phyloP scores from a whole-genome alignment of 2,113 vertebrate species.

The Etheostoma cragini region DNA sequence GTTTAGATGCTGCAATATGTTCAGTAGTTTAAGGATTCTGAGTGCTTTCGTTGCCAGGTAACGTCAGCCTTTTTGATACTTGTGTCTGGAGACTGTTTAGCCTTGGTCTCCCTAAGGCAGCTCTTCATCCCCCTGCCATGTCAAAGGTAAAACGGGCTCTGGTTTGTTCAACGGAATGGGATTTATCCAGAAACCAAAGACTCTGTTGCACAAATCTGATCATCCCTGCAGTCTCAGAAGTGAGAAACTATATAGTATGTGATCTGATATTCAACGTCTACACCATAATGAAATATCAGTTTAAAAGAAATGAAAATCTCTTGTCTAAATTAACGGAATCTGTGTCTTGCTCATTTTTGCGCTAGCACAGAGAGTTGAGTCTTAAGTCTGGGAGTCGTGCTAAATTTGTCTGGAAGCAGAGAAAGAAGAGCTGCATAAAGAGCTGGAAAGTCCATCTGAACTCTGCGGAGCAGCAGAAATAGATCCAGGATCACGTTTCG shows the following conservation, averaged over 20 bases:
- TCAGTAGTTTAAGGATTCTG: constrained; percentile 20
- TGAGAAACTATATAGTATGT: not conserved
- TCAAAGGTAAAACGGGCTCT: constrained; percentile 16
- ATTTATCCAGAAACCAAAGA: constrained; percentile 57
- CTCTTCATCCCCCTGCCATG: constrained; percentile 45
- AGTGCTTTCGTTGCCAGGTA: constrained; percentile 30
- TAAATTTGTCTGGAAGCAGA: constrained; percentile 22
- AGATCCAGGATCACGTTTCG: constrained; percentile 71
- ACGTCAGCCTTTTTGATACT: constrained; percentile 19
- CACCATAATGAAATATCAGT: constrained; percentile 23
- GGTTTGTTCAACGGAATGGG: constrained; percentile 8
- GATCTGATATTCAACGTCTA: constrained; percentile 24
- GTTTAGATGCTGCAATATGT: constrained; percentile 44
- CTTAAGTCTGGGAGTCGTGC: constrained; percentile 10
- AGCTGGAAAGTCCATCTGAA: constrained; percentile 39
- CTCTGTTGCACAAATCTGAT: constrained; percentile 46
- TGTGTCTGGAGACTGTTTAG: constrained; percentile 6
- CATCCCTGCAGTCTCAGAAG: constrained; percentile 17
- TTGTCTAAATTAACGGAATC: constrained; percentile 13
- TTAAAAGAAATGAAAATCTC: not conserved
- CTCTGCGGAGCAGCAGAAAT: constrained; percentile 68
- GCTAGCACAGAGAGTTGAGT: constrained; percentile 11
- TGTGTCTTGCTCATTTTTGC: constrained; percentile 13
- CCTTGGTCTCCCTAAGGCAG: not conserved
- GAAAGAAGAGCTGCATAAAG: constrained; percentile 11